Percentiles rank a stretch among this genome's conserved stretches.
Conservation (phyloP, 1,140 invertebrate species). For the Eumaeus atala region DNA sequence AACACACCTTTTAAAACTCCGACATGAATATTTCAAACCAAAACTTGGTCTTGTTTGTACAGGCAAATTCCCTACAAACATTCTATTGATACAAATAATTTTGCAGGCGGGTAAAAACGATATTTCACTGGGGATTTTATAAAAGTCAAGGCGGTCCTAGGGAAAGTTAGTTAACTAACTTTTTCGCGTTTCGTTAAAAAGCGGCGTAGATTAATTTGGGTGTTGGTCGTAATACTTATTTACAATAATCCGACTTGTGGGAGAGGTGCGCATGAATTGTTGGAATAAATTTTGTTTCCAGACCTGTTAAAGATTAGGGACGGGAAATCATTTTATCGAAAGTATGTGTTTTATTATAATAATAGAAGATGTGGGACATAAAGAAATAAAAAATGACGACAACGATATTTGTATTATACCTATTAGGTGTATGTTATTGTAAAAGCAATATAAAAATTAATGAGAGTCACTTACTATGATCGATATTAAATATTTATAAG, state of each 20-base stretch:
- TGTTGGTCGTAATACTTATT: conserved; percentile 65
- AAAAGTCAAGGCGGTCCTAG: conserved; percentile 38
- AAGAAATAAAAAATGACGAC: no score
- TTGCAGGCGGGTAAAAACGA: conserved; percentile 42
- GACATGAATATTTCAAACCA: conserved; percentile 36
- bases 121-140: conserved; percentile 56
- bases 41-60: conserved; percentile 53
- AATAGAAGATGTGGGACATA: no score
- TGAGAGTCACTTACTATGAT: no score
- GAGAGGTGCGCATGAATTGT: conserved; percentile 52
- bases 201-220: conserved; percentile 61
- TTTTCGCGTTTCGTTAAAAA: conserved; percentile 69
- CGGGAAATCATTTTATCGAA: conserved; percentile 23
- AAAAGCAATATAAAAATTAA: no score
- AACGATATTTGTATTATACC: no score
- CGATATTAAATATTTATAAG: no score
- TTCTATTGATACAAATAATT: conserved; percentile 71
- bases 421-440: no score
- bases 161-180: conserved; percentile 60
- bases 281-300: conserved; percentile 63
- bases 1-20: conserved; percentile 66
- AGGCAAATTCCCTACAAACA: conserved; percentile 59
- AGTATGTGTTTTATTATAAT: background rate
- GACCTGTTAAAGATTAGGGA: conserved; percentile 26
- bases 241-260: conserved; percentile 71